phyloP scores from a whole-genome alignment of 2,113 vertebrate species.

The Bufo bufo region DNA sequence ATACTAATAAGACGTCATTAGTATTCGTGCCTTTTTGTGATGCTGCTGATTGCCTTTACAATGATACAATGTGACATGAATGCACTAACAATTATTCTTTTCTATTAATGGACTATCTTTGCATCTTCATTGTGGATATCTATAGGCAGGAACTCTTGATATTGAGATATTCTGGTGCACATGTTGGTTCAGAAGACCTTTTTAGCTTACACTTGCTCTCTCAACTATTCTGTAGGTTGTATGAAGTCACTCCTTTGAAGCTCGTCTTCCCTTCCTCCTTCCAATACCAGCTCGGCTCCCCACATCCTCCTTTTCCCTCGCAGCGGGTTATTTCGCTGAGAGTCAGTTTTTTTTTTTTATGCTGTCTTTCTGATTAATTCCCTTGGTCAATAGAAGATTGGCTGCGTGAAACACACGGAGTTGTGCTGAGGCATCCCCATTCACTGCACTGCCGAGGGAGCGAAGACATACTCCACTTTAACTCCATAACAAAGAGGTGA shows the following conservation, averaged over 20 bases:
- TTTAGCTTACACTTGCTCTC: background rate
- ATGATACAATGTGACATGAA: background rate
- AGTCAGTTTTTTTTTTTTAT: slow-evolving; percentile 35
- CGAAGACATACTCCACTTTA: slow-evolving; percentile 59
- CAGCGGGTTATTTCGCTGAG: slow-evolving; percentile 51
- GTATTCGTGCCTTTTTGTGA: background rate
- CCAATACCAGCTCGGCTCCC: background rate
- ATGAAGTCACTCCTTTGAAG: slow-evolving; percentile 27
- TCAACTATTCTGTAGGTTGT: slow-evolving; percentile 1
- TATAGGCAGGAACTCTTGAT: background rate
- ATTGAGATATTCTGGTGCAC: background rate
- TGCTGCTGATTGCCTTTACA: background rate
- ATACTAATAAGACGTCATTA: background rate
- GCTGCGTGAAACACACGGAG: slow-evolving; percentile 54
- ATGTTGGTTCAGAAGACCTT: background rate
- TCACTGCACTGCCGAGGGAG: slow-evolving; percentile 67
- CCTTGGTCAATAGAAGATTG: slow-evolving; percentile 54
- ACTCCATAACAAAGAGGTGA: slow-evolving; percentile 23
- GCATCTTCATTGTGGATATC: background rate
- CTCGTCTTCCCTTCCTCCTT: slow-evolving; percentile 14
- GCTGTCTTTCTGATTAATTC: slow-evolving; percentile 57
- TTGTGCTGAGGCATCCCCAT: slow-evolving; percentile 66
- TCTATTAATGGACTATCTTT: background rate
- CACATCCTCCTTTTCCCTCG: slow-evolving; percentile 44
- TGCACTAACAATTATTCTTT: too few relatives aligned